Evolutionary conservation across 2,113 vertebrate genomes (phyloP), one percentile per base, ranked within the genome.

Genomic region (Centropus unirufus): DNA sequence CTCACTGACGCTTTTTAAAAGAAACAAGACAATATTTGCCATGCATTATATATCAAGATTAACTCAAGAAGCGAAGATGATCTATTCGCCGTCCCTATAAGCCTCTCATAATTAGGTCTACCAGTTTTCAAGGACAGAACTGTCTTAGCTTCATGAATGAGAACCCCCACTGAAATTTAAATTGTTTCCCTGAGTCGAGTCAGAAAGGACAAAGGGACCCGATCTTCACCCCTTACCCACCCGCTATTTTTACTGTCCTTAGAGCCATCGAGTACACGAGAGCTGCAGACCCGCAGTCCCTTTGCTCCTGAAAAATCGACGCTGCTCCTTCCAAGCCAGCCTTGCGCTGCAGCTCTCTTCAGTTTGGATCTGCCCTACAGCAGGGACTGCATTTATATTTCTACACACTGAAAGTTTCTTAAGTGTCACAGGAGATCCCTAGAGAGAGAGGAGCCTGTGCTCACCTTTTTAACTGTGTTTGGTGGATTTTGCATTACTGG

Each of bases 11-110:
- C 39, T 94, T 96, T 96, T 96, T 92, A 94, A 91, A 96, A 93
- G 97, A 94, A 96, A 96, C 88, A 96, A 95, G 87, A 97, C 87
- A 93, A 93, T 96, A 94, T 96, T 97, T 96, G 92, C 94, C 87
- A 90, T 93, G 77, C 87, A 94, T 95, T 93, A 93, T 92, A 93
- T 93, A 96, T 96, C 90, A 92, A 96, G 95, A 96, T 96, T 95
- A 96, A 93, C 87, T 93, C 87, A 79, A 96, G 94, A 92, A 89
- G 83, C 61, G 39, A 83, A 89, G 89, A 91, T 85, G 94, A 96
- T 95, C 89, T 96, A 83, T 96, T 93, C 95, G 70, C 94, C 93
- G 89, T 89, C 73, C 90, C 83, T 73, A 73, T 96, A 96, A 97
- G 93, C 93, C 95, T 97, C 77, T 87, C 83, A 69, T 96, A 96